Base-by-base conservation (phyloP, 2,797 vertebrate genomes). In the Manis javanica region DNA sequence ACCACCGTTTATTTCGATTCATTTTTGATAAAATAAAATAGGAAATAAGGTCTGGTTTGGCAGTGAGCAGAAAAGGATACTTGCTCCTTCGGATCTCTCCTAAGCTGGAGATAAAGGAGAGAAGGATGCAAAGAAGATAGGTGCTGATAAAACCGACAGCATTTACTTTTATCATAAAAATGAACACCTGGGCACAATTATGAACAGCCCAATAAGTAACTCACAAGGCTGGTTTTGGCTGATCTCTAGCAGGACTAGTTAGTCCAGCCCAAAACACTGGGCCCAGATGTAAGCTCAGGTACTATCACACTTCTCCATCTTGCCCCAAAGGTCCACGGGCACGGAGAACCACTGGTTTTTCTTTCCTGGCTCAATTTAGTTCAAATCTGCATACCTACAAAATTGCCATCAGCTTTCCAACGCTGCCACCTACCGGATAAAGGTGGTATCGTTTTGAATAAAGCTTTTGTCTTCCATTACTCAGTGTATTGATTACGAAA, bases 341-440 rank as follows among this genome's bases (percentile, higher is more conserved):
- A 37, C 23, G 23, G 7, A 4, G 21, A 18, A 42, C 19, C 29
- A 14, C 7, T 53, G 21, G 4, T 49, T 16, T 53, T 75, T 37
- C 57, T 83, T 75, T 88, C 57, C n/a, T 3, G 4, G 3, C 23
- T 24, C 55, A 81, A 75, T 53, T 53, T 39, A 46, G 15, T 82
- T 68, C 31, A 90, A 69, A 0, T 1, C 14, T 1, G 10, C 4
- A 14, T 4, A 13, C 69, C 66, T 15, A 46, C 16, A 53, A 18
- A 39, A 21, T 63, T 63, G n/a, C 23, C 51, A 94, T 93, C 91
- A 79, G 72, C n/a, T 98, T 97, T 97, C 96, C 98, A 98, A 95
- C 98, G 96, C 98, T 98, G 98, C 98, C 98, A 98, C 88, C 98
- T 98, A 93, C 96, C 98, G 98, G 98, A 39, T 0, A 79, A 5